Conservation (phyloP, 2,888 invertebrate genomes). For the Xanthia icteritia region DNA sequence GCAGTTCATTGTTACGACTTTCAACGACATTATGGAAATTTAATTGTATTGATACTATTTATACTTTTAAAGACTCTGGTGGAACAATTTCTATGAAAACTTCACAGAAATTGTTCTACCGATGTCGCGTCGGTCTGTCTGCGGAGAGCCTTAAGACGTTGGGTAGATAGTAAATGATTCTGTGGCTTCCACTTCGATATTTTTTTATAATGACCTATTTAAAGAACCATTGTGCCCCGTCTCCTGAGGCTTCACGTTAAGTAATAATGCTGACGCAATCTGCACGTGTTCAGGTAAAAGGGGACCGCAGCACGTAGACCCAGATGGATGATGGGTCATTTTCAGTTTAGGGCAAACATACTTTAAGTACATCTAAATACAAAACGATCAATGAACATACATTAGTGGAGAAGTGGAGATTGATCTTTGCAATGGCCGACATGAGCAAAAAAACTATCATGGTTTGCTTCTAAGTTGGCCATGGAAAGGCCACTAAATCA, state of each 20-base stretch:
- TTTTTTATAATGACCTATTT: neutral
- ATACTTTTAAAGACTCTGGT: neutral
- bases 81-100: no score
- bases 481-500: neutral
- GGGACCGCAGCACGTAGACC: constrained; percentile 7
- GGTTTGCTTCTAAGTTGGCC: neutral
- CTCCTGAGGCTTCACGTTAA: neutral
- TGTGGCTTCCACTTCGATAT: neutral
- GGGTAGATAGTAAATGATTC: neutral
- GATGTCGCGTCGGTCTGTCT: no score
- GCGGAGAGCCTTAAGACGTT: neutral
- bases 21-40: neutral
- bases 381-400: neutral
- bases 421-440: neutral
- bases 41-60: neutral
- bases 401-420: no score
- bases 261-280: constrained; percentile 17
- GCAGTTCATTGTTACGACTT: neutral
- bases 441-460: no score
- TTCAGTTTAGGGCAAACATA: neutral
- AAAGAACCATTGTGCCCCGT: neutral
- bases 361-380: neutral
- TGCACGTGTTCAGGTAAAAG: constrained; percentile 17
- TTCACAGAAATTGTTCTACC: no score
- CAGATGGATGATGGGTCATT: neutral